Evolutionary conservation across 2,113 vertebrate genomes (phyloP), one percentile per base, ranked within the genome.

Genomic region (Galbula dea): DNA sequence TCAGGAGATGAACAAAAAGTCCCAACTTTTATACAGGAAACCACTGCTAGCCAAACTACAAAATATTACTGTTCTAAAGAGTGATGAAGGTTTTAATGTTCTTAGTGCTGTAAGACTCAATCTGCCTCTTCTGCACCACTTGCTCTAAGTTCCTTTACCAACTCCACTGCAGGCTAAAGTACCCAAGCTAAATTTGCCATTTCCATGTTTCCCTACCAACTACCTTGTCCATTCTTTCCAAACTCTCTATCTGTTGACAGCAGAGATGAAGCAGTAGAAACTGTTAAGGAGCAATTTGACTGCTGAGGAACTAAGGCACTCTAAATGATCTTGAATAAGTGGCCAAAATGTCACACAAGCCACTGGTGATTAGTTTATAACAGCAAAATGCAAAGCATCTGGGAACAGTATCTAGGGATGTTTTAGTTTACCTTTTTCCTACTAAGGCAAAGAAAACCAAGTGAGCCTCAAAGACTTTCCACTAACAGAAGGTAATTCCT

Each of bases 1-100:
- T 91, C 36, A 26, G 41, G 51, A 94, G 51, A 91, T 15, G 86
- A 93, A 85, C 74, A 62, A 9, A 82, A 93, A 94, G 63, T 92
- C 81, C 81, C 68, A 86, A 32, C 7, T 92, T 92, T 49, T 36
- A 14, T 9, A 11, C 34, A 66, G 41, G 39, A 85, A 86, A 89
- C 30, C 59, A 77, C 1, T 13, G 16, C 29, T 18, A 58, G 37
- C 29, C 54, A 66, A 39, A 43, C 76, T 87, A 67, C 0, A 0
- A 79, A 93, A 92, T 41, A 16, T 6, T 6, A 3, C 21, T 20
- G 46, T 20, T 89, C 54, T 36, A 32, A 62, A 34, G 15, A 22
- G 32, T n/a, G 32, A 6, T 37, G 49, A 34, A 73, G 36, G 15
- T 22, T 87, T 86, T 45, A 24, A 24, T 15, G 27, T 32, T 69